These are phyloP conservation scores for Triplophysa yarkandensis DNA, from an alignment of 2,797 vertebrate species.

Conservation along the genomic window DNA sequence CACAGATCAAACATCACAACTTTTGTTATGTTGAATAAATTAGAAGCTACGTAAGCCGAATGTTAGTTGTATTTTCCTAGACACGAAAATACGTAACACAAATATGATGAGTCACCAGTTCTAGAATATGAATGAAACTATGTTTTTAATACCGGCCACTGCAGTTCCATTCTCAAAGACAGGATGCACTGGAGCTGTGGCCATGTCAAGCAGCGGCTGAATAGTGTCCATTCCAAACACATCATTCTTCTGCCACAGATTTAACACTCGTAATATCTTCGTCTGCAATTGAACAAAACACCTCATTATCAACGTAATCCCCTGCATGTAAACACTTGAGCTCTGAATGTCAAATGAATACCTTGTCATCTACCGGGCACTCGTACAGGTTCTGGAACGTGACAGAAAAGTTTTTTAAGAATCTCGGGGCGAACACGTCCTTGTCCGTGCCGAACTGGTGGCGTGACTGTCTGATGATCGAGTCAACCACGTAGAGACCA, in stretches of 20 bases:
- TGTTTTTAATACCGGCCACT: slow-evolving; percentile 58
- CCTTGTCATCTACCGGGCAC: slow-evolving; percentile 96
- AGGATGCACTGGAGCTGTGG: slow-evolving; percentile 72
- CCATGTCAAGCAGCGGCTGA: slow-evolving; percentile 95
- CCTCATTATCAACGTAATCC: not conserved
- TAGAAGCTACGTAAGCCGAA: too few relatives aligned
- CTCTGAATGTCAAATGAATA: slow-evolving; percentile 54
- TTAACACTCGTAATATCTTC: slow-evolving; percentile 94
- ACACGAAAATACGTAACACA: too few relatives aligned
- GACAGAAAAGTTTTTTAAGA: slow-evolving; percentile 93
- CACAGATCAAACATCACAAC: not conserved
- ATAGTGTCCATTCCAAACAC: slow-evolving; percentile 96
- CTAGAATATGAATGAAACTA: not conserved
- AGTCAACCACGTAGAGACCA: slow-evolving; percentile 96
- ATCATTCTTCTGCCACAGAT: slow-evolving; percentile 98
- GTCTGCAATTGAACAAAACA: slow-evolving; percentile 71
- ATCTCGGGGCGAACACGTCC: slow-evolving; percentile 95
- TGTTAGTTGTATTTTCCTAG: too few relatives aligned
- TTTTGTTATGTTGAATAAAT: too few relatives aligned
- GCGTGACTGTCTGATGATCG: slow-evolving; percentile 97
- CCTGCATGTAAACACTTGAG: not conserved
- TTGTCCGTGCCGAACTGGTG: slow-evolving; percentile 98
- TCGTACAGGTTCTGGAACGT: slow-evolving; percentile 95
- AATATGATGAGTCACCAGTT: too few relatives aligned
- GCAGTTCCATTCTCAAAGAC: slow-evolving; percentile 72